Evolutionary conservation across 2,888 invertebrate species (phyloP).

Genomic region (Drosophila leonis): DNA sequence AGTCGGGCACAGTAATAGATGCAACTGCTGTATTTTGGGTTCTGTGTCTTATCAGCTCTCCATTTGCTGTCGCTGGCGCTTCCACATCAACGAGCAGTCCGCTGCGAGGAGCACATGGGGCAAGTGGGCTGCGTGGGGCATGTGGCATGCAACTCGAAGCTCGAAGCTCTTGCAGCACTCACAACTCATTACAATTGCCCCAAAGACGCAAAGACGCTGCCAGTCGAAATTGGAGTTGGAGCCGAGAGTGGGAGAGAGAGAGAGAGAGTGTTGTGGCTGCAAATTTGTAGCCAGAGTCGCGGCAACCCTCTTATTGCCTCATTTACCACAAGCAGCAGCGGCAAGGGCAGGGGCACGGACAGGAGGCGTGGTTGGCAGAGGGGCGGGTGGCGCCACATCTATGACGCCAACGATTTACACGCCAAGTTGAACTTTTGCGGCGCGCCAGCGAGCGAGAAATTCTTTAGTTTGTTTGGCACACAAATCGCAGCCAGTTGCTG

Average conservation of each 20-base stretch:
- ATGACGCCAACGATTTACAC: conserved; percentile 66
- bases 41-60: conserved; percentile 41
- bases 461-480: conserved; percentile 36
- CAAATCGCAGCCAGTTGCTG: conserved; percentile 42
- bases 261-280: conserved; percentile 11
- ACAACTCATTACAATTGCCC: conserved; percentile 52
- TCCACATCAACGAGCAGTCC: conserved; percentile 49
- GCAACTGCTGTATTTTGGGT: conserved; percentile 6
- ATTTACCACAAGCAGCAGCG: conserved; percentile 46
- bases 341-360: neutral
- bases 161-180: conserved; percentile 22
- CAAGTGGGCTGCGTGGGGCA: conserved; percentile 11
- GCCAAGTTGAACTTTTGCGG: conserved; percentile 53
- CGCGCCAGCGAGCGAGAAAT: conserved; percentile 33
- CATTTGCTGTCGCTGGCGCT: conserved; percentile 50
- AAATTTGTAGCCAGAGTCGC: conserved; percentile 30
- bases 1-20: neutral
- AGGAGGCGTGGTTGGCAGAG: neutral
- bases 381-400: conserved; percentile 29
- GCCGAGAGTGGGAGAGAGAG: neutral
- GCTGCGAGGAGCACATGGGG: conserved; percentile 17
- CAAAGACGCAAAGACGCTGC: conserved; percentile 30
- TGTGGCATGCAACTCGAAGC: conserved; percentile 4
- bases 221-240: conserved; percentile 7
- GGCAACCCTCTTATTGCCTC: conserved; percentile 54